phyloP scores from a whole-genome alignment of 2,888 invertebrate genomes.

The Boloria euphrosyne region DNA sequence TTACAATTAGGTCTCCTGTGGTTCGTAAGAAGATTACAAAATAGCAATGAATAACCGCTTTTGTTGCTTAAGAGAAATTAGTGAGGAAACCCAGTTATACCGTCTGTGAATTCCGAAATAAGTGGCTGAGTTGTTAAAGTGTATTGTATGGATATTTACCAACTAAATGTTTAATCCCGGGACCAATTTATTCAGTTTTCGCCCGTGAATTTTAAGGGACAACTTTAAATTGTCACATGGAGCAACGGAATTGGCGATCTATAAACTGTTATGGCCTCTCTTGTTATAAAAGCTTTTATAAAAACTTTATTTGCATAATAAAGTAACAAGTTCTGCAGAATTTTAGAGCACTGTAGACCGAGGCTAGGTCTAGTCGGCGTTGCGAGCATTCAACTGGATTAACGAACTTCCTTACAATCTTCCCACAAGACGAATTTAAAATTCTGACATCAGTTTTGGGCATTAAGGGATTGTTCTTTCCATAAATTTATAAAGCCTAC shows the following conservation, averaged over 20 bases:
- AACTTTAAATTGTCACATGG: constrained; percentile 38
- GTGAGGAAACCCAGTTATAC: constrained; percentile 35
- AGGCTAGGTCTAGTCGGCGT: constrained; percentile 38
- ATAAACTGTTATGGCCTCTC: constrained; percentile 38
- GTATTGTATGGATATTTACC: constrained; percentile 40
- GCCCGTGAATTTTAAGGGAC: constrained; percentile 33
- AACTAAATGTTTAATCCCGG: constrained; percentile 39
- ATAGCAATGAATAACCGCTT: constrained; percentile 38
- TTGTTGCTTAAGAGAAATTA: constrained; percentile 39
- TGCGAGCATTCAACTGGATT: constrained; percentile 58
- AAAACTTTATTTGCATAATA: constrained; percentile 40
- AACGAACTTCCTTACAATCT: constrained; percentile 63
- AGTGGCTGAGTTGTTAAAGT: constrained; percentile 37
- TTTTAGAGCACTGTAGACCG: constrained; percentile 41
- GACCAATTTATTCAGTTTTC: constrained; percentile 38
- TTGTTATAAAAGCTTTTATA: constrained; percentile 36
- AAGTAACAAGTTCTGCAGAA: constrained; percentile 39
- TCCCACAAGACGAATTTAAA: constrained; percentile 66
- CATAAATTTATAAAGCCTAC: constrained; percentile 67
- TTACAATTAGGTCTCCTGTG: constrained; percentile 37
- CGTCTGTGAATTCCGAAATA: constrained; percentile 38
- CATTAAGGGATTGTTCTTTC: constrained; percentile 64
- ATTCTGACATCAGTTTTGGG: constrained; percentile 71
- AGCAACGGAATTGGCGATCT: constrained; percentile 35
- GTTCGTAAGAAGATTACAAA: constrained; percentile 40